phyloP scores from a whole-genome alignment of 2,888 invertebrate species.

The Volucella inflata region DNA sequence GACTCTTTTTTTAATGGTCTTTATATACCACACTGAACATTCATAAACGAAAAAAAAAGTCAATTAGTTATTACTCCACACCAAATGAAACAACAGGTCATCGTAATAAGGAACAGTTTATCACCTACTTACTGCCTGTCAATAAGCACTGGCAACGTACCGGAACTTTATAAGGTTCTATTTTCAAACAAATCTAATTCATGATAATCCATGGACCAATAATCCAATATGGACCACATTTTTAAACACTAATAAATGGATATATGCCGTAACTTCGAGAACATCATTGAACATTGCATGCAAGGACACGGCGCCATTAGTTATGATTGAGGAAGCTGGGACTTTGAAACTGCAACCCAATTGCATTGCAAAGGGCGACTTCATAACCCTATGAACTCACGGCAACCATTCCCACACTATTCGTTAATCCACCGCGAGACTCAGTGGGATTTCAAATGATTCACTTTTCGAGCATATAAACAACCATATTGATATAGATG shows the following conservation, averaged over 20 bases:
- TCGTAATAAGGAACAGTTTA: too few species aligned
- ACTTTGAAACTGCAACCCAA: too few species aligned
- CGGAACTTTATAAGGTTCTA: too few species aligned
- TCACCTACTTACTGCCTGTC: too few species aligned
- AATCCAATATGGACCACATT: neutral
- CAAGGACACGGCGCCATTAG: too few species aligned
- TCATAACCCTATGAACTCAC: neutral
- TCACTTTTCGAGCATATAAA: too few species aligned
- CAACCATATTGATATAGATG: too few species aligned
- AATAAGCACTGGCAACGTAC: too few species aligned
- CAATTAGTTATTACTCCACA: neutral
- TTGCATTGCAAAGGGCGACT: too few species aligned
- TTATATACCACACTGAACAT: neutral
- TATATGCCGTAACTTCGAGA: neutral
- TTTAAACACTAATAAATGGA: neutral
- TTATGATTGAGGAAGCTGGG: too few species aligned
- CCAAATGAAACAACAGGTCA: neutral
- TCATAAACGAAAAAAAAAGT: neutral
- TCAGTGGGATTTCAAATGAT: neutral
- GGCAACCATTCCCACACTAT: neutral
- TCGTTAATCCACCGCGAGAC: neutral
- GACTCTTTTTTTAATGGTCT: slow-evolving; percentile 20
- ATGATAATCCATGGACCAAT: neutral
- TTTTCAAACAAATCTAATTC: neutral
- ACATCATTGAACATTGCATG: neutral